Percentiles rank a stretch among this genome's conserved stretches.
These are phyloP conservation scores for Drepana falcataria DNA, from an alignment of 2,888 invertebrate genomes.

Conservation along the genomic window DNA sequence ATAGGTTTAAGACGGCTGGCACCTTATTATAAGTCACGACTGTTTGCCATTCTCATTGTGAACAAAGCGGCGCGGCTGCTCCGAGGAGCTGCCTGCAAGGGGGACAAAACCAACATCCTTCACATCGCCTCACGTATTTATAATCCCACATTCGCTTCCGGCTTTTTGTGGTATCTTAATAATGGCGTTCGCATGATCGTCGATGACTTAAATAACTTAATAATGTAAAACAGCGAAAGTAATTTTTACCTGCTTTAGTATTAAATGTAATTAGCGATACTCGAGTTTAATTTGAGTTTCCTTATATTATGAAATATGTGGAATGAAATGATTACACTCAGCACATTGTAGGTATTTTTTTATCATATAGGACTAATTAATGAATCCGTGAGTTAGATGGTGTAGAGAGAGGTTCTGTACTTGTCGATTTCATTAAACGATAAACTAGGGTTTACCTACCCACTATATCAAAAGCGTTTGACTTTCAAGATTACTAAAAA, in stretches of 20 bases:
- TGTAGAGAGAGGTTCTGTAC: too few species aligned
- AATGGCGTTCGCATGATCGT: slow-evolving; percentile 50
- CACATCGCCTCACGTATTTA: slow-evolving; percentile 68
- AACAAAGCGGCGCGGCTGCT: slow-evolving; percentile 40
- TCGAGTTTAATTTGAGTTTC: too few species aligned
- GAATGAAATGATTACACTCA: too few species aligned
- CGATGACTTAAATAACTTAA: slow-evolving; percentile 28
- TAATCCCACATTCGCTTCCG: slow-evolving; percentile 71
- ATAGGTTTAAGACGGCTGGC: neutral
- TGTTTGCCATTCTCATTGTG: slow-evolving; percentile 56
- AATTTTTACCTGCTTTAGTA: too few species aligned
- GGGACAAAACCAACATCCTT: slow-evolving; percentile 70
- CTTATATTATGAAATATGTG: too few species aligned
- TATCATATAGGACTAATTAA: neutral
- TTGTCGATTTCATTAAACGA: neutral
- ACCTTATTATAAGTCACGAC: slow-evolving; percentile 25
- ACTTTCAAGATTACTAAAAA: too few species aligned
- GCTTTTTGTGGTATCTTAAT: slow-evolving; percentile 67
- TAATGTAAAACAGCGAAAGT: neutral
- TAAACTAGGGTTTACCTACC: too few species aligned
- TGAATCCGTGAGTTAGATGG: neutral
- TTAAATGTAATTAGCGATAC: too few species aligned
- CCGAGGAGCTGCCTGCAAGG: slow-evolving; percentile 23
- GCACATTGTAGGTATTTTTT: neutral
- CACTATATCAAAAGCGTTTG: too few species aligned